phyloP scores from a whole-genome alignment of 2,113 vertebrate species.

The Mesitornis unicolor region DNA sequence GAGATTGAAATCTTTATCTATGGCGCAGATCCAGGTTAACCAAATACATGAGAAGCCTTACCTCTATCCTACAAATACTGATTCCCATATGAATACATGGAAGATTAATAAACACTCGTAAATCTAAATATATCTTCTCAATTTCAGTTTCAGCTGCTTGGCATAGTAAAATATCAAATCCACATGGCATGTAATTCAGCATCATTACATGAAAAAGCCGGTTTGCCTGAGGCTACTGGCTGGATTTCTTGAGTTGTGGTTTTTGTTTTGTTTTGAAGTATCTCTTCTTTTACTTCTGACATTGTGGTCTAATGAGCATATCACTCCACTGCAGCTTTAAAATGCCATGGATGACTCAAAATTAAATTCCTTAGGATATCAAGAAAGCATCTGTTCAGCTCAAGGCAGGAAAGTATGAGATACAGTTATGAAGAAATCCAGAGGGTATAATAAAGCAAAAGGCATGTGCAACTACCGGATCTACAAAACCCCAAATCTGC shows the following conservation, averaged over 20 bases:
- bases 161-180: background rate
- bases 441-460: background rate
- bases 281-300: background rate
- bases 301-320: background rate
- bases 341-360: background rate
- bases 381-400: constrained; percentile 25
- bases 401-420: background rate
- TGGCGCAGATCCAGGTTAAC: background rate
- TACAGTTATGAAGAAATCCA: background rate
- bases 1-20: background rate
- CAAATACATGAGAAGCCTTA: background rate
- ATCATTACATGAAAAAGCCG: background rate
- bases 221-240: background rate
- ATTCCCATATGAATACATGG: background rate
- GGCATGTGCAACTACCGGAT: background rate
- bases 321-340: background rate
- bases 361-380: constrained; percentile 4
- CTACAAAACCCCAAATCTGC: background rate
- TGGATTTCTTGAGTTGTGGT: background rate
- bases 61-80: background rate
- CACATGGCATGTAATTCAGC: background rate
- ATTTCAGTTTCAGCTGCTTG: background rate
- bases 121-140: background rate
- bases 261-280: background rate
- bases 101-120: background rate